A percentile compares a stretch with the other conserved stretches of the same genome.
phyloP scores from a whole-genome alignment of 2,797 vertebrate species.

The Cyclura pinguis region DNA sequence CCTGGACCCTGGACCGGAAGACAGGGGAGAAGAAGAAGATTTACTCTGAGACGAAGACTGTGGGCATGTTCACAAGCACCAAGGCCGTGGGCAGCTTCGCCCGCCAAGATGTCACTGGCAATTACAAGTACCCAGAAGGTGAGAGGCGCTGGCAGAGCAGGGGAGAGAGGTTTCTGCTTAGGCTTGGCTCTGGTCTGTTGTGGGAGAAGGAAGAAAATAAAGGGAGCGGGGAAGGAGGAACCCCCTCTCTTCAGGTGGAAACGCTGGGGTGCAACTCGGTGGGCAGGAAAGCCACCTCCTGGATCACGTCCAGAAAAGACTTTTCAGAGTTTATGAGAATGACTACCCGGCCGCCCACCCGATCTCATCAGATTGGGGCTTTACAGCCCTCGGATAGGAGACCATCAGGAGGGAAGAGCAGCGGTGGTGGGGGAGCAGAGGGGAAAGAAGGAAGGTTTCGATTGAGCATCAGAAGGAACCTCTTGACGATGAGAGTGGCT shows the following conservation, averaged over 20 bases:
- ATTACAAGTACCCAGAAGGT: constrained; percentile 96
- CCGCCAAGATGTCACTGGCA: constrained; percentile 88
- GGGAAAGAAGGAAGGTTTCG: not conserved
- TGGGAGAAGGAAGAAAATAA: too few species aligned
- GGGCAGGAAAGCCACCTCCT: too few species aligned
- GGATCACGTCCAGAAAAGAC: too few species aligned
- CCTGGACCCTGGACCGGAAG: constrained; percentile 66
- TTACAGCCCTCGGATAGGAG: too few species aligned
- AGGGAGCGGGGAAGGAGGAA: not conserved
- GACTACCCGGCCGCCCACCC: too few species aligned
- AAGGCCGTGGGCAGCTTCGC: constrained; percentile 87
- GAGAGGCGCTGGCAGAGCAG: constrained; percentile 16
- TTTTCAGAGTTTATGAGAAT: too few species aligned
- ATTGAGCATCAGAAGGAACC: too few species aligned
- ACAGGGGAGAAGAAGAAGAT: constrained; percentile 55
- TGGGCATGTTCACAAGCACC: constrained; percentile 91
- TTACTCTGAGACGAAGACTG: constrained; percentile 47
- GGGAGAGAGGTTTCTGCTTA: rapidly evolving
- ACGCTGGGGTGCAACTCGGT: too few species aligned
- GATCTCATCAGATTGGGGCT: too few species aligned
- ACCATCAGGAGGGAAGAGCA: too few species aligned
- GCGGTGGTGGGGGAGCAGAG: too few species aligned
- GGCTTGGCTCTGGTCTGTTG: not conserved
- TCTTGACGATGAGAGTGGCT: too few species aligned
- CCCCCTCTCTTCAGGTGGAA: not conserved